Conservation (phyloP, 2,797 vertebrate species). For the Diglossa cyanea region DNA sequence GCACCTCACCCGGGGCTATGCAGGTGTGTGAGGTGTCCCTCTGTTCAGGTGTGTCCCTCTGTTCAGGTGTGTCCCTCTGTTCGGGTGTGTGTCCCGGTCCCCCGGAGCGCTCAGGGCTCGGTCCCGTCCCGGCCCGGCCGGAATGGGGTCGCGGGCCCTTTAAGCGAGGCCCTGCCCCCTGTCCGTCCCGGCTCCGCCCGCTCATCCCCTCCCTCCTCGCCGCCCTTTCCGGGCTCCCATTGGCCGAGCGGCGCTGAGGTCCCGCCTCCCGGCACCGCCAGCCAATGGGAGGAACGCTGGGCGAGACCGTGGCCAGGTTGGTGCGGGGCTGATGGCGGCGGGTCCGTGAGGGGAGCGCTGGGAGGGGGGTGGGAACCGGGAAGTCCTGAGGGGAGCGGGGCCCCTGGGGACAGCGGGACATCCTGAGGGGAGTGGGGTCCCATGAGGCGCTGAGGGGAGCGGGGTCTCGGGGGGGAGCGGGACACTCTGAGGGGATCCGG, state of each 20-base stretch:
- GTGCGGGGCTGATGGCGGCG: background rate
- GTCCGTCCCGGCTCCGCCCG: background rate
- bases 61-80: background rate
- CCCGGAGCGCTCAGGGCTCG: too few species aligned
- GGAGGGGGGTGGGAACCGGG: background rate
- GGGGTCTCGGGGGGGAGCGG: too few species aligned
- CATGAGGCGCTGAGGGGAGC: background rate
- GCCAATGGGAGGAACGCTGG: background rate
- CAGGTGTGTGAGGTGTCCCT: background rate
- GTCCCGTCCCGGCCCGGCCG: rapidly evolving
- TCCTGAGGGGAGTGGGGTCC: background rate
- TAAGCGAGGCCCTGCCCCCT: background rate
- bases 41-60: too few species aligned
- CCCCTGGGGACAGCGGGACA: background rate
- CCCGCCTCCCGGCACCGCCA: background rate
- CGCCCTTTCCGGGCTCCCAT: rapidly evolving
- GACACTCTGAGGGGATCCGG: background rate
- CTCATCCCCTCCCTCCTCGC: background rate
- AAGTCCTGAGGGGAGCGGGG: background rate
- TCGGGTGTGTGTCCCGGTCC: too few species aligned
- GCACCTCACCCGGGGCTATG: background rate
- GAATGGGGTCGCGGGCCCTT: background rate
- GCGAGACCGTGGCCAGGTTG: background rate
- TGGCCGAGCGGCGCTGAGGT: rapidly evolving
- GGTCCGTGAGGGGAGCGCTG: background rate